Base-by-base conservation (phyloP, 2,888 invertebrate species). In the Torymus aiolomorphi region DNA sequence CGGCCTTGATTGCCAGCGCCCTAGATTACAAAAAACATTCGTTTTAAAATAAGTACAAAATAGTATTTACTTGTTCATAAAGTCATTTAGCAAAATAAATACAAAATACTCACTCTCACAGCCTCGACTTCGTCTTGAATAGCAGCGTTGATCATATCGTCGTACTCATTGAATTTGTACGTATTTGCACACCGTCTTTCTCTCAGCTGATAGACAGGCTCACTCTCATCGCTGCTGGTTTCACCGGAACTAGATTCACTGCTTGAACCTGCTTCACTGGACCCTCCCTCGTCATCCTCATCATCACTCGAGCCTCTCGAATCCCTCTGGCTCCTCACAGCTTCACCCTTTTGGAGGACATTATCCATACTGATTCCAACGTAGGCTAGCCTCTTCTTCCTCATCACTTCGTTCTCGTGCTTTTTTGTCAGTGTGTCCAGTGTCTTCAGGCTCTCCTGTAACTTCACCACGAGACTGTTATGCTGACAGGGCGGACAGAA, bases 401-500 rank as follows among this genome's bases (percentile, higher is more conserved):
- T 89, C 24, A 93, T 91, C 70, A 94, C 92, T 89, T 95, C 95
- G 71, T 93, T 93, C 84, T 94, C 93, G 82, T 94, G 93, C 65
- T 91, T 93, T 80, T 93, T 94, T 80, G 95, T 91, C 79, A 95
- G 91, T 81, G 94, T 94, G 87, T 98, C 97, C 84, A 94, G 95
- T 73, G 95, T 95, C 77, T 92, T 92, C 67, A 98, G 91, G 87
- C 95, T 94, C 24, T 93, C 93, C 87, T 95, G 94, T 69, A 99
- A 91, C 20, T 95, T 94, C 74, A 92, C 91, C 76, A 98, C 94
- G 75, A 97, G 91, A 85, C 92, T 91, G 56, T 91, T 97, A 91
- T 99, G 99, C 90, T 97, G 96, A 91, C 99, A 99, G 0, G 97
- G 96, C 52, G 99, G 99, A 91, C 99, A 99, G 91, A 94, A 97